Conservation (phyloP, 1,140 invertebrate genomes). For the Drosophila micromelanica region DNA sequence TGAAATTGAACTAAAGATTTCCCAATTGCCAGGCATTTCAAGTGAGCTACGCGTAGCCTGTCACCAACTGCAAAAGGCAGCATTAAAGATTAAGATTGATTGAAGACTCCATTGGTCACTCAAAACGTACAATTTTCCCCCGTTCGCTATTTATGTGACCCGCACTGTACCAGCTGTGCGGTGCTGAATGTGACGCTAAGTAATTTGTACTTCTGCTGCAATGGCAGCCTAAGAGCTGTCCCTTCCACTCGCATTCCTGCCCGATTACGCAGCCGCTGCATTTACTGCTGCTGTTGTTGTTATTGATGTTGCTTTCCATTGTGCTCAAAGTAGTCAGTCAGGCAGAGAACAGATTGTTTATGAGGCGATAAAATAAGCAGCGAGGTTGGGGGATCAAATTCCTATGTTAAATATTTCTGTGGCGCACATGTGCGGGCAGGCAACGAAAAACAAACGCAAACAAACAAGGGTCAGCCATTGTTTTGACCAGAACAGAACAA, state of each 20-base stretch:
- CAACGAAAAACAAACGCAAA: neutral
- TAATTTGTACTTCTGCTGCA: conserved; percentile 39
- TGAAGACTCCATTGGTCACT: no score
- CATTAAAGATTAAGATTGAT: no score
- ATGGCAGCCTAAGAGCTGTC: conserved; percentile 4
- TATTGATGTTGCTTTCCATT: conserved; percentile 30
- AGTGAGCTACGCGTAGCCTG: no score
- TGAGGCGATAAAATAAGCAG: conserved; percentile 43
- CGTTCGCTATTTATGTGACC: conserved; percentile 11
- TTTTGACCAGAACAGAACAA: conserved; percentile 26
- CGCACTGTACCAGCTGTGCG: neutral
- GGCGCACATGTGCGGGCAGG: conserved; percentile 11
- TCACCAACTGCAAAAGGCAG: no score
- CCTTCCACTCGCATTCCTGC: conserved; percentile 31
- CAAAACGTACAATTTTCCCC: neutral
- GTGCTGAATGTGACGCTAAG: neutral
- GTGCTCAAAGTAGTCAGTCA: conserved; percentile 29
- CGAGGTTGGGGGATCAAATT: conserved; percentile 32
- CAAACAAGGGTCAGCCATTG: conserved; percentile 37
- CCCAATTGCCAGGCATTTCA: no score
- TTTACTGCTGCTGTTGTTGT: conserved; percentile 26
- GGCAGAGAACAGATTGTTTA: conserved; percentile 43
- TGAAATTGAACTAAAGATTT: no score
- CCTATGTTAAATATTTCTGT: conserved; percentile 25
- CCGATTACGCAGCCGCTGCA: conserved; percentile 44